These are phyloP conservation scores for Danio jaintianensis DNA, from an alignment of 2,797 vertebrate genomes.

Conservation along the genomic window DNA sequence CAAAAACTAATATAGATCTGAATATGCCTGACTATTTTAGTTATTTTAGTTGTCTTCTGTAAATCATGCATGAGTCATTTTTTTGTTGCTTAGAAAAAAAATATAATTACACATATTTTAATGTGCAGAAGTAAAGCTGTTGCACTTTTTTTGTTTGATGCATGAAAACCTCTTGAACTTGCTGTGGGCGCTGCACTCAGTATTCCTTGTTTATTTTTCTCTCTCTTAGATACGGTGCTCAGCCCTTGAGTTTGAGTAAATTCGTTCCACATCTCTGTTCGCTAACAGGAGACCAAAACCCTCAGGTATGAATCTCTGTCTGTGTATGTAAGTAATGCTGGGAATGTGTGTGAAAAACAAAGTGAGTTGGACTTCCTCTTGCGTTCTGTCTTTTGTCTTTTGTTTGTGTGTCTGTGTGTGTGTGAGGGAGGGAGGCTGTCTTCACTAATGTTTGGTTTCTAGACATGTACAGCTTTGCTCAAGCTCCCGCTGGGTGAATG, in stretches of 20 bases:
- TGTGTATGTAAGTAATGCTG: constrained; percentile 44
- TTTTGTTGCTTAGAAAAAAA: no score
- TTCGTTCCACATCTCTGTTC: constrained; percentile 90
- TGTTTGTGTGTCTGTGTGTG: constrained; percentile 24
- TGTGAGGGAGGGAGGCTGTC: neutral
- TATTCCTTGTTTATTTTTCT: constrained; percentile 12
- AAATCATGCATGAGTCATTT: no score
- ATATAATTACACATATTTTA: no score
- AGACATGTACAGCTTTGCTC: constrained; percentile 4
- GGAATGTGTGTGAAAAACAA: constrained; percentile 21
- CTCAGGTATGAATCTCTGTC: constrained; percentile 81
- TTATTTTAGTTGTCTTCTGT: no score
- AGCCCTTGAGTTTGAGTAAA: constrained; percentile 89
- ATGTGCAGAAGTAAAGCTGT: no score
- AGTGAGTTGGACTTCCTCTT: neutral
- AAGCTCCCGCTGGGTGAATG: neutral
- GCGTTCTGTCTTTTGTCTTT: constrained; percentile 19
- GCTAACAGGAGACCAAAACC: constrained; percentile 91
- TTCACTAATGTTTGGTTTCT: constrained; percentile 3
- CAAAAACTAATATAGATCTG: no score
- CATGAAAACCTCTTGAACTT: neutral
- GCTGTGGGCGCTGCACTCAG: neutral
- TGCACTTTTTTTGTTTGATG: neutral
- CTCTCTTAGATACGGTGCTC: constrained; percentile 83
- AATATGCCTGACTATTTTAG: no score